Conservation (phyloP, 1,140 invertebrate genomes). For the Drosophila arizonae region DNA sequence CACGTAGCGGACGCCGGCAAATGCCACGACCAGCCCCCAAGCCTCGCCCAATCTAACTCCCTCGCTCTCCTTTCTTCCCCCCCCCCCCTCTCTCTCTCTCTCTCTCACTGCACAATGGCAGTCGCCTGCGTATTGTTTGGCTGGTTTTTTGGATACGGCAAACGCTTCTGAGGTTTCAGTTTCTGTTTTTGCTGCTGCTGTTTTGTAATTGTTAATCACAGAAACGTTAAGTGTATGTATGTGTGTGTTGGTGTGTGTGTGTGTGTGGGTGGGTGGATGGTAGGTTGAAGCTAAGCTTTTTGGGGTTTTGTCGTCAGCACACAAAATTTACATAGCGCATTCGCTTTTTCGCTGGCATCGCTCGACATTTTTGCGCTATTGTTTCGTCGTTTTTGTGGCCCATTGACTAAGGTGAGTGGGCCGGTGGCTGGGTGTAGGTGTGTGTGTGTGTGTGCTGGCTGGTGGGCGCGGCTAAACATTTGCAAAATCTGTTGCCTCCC, state of each 20-base stretch:
- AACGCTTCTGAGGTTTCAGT: constrained; percentile 42
- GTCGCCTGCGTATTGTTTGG: constrained; percentile 25
- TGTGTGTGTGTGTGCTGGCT: too few relatives aligned
- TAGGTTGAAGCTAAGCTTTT: constrained; percentile 12
- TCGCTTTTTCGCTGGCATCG: constrained; percentile 11
- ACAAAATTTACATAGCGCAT: constrained; percentile 41
- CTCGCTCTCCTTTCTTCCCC: background rate
- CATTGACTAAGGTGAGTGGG: constrained; percentile 27
- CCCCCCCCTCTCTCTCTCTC: background rate
- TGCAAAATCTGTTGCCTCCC: constrained; percentile 34
- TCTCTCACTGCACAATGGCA: background rate
- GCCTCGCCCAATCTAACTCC: background rate
- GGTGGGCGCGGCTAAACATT: constrained; percentile 10
- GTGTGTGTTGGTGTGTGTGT: constrained; percentile 12
- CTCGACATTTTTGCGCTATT: constrained; percentile 34
- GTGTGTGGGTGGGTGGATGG: background rate
- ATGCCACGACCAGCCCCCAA: constrained; percentile 19
- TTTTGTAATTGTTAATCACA: constrained; percentile 79
- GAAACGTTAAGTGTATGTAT: constrained; percentile 43
- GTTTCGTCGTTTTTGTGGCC: constrained; percentile 42
- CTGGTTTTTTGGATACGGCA: constrained; percentile 30
- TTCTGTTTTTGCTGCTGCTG: constrained; percentile 41
- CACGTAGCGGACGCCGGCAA: constrained; percentile 57
- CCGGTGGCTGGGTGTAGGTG: background rate
- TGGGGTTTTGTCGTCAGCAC: constrained; percentile 27